Conservation (phyloP, 2,888 invertebrate genomes). For the Tachystola acroxantha region DNA sequence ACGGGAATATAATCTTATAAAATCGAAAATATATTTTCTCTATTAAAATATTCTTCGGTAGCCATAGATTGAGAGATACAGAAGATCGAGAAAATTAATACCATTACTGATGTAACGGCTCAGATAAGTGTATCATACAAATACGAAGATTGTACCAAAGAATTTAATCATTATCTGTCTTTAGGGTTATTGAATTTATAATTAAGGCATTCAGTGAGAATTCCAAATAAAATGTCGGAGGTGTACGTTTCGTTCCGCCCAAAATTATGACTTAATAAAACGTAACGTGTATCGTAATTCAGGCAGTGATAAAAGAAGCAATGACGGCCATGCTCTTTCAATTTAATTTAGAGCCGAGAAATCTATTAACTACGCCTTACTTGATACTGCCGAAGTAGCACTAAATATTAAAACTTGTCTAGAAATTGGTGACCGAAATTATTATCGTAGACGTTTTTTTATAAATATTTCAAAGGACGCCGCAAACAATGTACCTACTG, state of each 20-base stretch:
- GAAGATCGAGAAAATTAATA: constrained; percentile 17
- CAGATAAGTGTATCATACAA: constrained; percentile 24
- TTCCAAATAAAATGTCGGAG: constrained; percentile 37
- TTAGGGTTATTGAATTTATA: constrained; percentile 30
- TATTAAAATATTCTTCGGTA: constrained; percentile 18
- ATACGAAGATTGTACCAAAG: constrained; percentile 22
- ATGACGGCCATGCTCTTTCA: constrained; percentile 37
- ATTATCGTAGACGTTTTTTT: no score
- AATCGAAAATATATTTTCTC: constrained; percentile 5
- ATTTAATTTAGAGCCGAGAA: constrained; percentile 44
- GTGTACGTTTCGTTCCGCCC: constrained; percentile 51
- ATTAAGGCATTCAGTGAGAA: constrained; percentile 38
- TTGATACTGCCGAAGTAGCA: no score
- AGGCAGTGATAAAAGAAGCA: constrained; percentile 50
- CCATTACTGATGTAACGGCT: constrained; percentile 23
- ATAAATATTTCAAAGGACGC: no score
- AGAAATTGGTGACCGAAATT: no score
- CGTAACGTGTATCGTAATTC: constrained; percentile 48
- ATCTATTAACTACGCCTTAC: constrained; percentile 55
- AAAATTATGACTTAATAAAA: constrained; percentile 68
- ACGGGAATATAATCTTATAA: constrained; percentile 5
- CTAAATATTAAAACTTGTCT: no score
- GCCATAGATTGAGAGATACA: constrained; percentile 14
- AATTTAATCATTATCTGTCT: constrained; percentile 26
- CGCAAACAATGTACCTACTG: no score